Percentiles rank a stretch among this genome's conserved stretches.
phyloP scores from a whole-genome alignment of 2,797 vertebrate species.

The Tolypeutes matacus region DNA sequence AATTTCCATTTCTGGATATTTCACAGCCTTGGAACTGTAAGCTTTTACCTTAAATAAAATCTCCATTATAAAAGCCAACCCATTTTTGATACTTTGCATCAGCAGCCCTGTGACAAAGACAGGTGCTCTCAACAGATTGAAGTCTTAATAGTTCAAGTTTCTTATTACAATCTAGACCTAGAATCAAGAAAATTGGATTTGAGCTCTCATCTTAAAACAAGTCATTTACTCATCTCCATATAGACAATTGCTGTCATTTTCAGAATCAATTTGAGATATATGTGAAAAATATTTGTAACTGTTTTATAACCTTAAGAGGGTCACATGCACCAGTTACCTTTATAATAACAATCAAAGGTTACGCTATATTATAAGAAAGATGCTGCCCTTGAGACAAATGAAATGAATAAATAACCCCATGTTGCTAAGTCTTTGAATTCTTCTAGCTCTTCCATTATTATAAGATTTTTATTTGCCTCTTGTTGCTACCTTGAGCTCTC shows the following conservation, averaged over 20 bases:
- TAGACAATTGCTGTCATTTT: neutral
- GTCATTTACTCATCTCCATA: conserved; percentile 21
- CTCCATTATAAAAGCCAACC: too few relatives aligned
- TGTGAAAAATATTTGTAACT: conserved; percentile 26
- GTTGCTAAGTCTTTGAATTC: neutral
- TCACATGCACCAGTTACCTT: neutral
- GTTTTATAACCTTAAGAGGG: neutral
- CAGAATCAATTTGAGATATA: neutral
- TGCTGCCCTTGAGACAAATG: neutral
- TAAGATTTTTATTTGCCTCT: neutral
- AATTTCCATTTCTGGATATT: neutral
- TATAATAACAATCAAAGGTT: neutral
- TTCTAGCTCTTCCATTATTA: neutral
- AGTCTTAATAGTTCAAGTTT: neutral
- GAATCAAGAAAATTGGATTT: neutral
- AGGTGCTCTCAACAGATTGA: neutral
- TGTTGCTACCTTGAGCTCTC: neutral
- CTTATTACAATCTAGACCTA: neutral
- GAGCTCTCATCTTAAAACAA: conserved; percentile 8
- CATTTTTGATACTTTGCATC: too few relatives aligned
- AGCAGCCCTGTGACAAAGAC: too few relatives aligned
- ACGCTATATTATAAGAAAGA: neutral
- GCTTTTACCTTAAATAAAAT: too few relatives aligned
- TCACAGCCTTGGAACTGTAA: too few relatives aligned
- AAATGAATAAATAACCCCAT: neutral